Evolutionary conservation across 1,140 invertebrate species (phyloP).

Genomic region (Tenebrio molitor): DNA sequence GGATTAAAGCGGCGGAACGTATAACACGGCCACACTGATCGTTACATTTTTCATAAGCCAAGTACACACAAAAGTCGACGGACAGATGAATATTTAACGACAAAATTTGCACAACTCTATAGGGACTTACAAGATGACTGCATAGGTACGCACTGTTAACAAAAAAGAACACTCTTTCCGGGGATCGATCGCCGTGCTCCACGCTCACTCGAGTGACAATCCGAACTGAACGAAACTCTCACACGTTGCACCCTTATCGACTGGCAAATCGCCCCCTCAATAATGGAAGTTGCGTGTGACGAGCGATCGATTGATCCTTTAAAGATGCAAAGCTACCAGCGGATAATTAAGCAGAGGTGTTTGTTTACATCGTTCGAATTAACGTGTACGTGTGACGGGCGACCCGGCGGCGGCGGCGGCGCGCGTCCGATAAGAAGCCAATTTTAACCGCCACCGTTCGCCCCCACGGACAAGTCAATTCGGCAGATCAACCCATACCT

Average conservation of each 20-base stretch:
- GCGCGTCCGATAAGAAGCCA: too few relatives aligned
- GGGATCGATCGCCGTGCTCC: constrained; percentile 15
- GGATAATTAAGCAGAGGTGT: not conserved
- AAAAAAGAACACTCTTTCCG: not conserved
- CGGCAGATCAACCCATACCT: too few relatives aligned
- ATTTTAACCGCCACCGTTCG: too few relatives aligned
- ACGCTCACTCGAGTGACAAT: constrained; percentile 14
- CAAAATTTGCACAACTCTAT: too few relatives aligned
- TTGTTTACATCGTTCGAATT: not conserved
- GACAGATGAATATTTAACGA: too few relatives aligned
- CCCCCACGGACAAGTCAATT: too few relatives aligned
- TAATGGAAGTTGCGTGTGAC: constrained; percentile 25
- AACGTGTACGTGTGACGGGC: not conserved
- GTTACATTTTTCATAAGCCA: too few relatives aligned
- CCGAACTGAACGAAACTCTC: constrained; percentile 28
- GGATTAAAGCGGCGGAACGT: constrained; percentile 5
- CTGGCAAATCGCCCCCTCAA: constrained; percentile 12
- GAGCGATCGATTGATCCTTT: constrained; percentile 26
- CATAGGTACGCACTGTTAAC: too few relatives aligned
- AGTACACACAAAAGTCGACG: too few relatives aligned
- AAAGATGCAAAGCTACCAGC: constrained; percentile 12
- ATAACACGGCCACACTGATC: too few relatives aligned
- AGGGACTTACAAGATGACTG: too few relatives aligned
- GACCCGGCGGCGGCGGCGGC: too few relatives aligned
- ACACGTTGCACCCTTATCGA: constrained; percentile 25